Evolutionary conservation across 2,113 vertebrate species (phyloP).

Genomic region (Muntiacus reevesi): DNA sequence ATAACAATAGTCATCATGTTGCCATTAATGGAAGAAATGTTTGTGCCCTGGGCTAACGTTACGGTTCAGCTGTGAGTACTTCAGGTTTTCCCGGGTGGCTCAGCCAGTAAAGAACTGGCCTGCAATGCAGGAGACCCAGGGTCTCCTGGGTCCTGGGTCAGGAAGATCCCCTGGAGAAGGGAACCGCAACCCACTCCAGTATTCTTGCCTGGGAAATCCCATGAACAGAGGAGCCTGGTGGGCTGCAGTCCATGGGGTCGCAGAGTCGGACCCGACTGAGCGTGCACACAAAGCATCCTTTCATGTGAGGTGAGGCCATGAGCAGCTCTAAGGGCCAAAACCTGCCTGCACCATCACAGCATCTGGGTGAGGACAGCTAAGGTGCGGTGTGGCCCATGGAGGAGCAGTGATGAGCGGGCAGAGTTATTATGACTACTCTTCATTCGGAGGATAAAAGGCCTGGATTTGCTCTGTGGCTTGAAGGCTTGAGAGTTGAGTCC

Average conservation of each 20-base stretch:
- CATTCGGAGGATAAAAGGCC: fast-evolving
- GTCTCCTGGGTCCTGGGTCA: not conserved
- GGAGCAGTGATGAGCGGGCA: not conserved
- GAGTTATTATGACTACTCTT: fast-evolving
- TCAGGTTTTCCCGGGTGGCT: not conserved
- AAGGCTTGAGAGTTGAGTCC: too few relatives aligned
- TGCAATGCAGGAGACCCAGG: not conserved
- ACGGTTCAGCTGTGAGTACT: not conserved
- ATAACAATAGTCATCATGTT: fast-evolving
- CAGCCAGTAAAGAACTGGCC: not conserved
- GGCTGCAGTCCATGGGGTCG: not conserved
- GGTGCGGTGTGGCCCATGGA: fast-evolving
- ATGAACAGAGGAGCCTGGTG: not conserved
- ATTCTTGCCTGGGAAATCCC: not conserved
- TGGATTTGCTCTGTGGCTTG: not conserved
- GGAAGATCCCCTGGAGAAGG: not conserved
- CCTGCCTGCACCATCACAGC: fast-evolving
- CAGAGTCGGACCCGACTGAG: not conserved
- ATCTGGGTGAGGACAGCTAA: fast-evolving
- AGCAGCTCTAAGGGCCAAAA: not conserved
- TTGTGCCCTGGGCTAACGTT: not conserved
- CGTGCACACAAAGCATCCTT: not conserved
- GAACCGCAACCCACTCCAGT: not conserved
- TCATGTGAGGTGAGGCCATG: not conserved
- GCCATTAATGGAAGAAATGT: not conserved